Percentiles rank a stretch among this genome's conserved stretches.
phyloP scores from a whole-genome alignment of 2,888 invertebrate species.

The Escarpia spicata region DNA sequence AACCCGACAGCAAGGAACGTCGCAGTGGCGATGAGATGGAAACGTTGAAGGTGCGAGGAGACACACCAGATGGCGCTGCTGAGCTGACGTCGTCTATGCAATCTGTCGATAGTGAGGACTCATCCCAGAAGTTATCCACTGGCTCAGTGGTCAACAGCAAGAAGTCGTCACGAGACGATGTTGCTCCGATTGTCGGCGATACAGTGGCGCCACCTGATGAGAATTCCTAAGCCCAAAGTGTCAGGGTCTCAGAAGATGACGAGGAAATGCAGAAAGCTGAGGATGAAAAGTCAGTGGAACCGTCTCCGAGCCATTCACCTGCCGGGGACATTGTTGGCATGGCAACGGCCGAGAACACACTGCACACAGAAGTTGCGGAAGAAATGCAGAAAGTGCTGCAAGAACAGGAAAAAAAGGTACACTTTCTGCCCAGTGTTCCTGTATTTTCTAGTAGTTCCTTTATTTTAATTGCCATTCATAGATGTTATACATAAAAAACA shows the following conservation, averaged over 20 bases:
- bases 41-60: neutral
- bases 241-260: too few relatives aligned
- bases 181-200: neutral
- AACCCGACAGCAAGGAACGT: neutral
- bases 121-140: neutral
- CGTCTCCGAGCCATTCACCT: too few relatives aligned
- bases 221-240: too few relatives aligned
- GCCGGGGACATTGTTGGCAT: neutral
- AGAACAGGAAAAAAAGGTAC: neutral
- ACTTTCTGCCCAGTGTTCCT: neutral
- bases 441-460: neutral
- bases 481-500: too few relatives aligned
- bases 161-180: neutral
- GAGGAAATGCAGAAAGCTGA: too few relatives aligned
- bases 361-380: neutral
- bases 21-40: neutral
- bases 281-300: too few relatives aligned
- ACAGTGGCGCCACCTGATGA: neutral
- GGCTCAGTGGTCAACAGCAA: neutral
- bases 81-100: neutral
- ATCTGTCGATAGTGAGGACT: neutral
- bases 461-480: too few relatives aligned
- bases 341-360: neutral
- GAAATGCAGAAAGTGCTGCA: constrained; percentile 10
- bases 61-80: neutral